Conservation (phyloP, 1,140 invertebrate species). For the Dinoponera quadriceps region DNA sequence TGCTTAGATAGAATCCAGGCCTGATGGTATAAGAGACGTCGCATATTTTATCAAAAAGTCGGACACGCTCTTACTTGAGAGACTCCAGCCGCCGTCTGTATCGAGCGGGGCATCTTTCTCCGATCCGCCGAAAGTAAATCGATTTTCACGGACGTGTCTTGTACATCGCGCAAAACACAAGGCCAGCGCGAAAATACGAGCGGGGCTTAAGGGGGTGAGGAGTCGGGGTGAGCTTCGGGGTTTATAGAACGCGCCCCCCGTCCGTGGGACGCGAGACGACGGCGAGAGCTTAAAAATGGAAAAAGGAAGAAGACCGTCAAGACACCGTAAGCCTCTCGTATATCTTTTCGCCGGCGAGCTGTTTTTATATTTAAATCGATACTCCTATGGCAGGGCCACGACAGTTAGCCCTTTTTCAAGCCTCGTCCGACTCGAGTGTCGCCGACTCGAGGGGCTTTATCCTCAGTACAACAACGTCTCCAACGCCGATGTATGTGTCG, state of each 20-base stretch:
- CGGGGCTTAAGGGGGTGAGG: constrained; percentile 14
- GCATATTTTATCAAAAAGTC: no score
- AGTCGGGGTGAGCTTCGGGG: not conserved
- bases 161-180: constrained; percentile 1
- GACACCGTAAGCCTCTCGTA: constrained; percentile 46
- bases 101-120: not conserved
- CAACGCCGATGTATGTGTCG: not conserved
- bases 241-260: constrained; percentile 18
- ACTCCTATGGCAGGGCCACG: constrained; percentile 29
- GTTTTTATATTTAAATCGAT: constrained; percentile 68
- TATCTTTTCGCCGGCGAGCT: constrained; percentile 12
- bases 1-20: no score
- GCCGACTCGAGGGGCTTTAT: constrained; percentile 18
- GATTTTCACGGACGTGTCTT: constrained; percentile 37
- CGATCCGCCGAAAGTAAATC: constrained; percentile 41
- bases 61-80: no score
- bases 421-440: constrained; percentile 2
- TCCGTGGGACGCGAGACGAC: not conserved
- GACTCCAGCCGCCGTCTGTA: no score
- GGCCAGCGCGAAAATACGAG: constrained; percentile 10
- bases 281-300: constrained; percentile 54
- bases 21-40: no score
- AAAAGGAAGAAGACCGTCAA: constrained; percentile 53
- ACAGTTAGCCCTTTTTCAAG: constrained; percentile 28
- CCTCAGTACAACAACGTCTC: not conserved